Percentiles rank a stretch among this genome's conserved stretches.
phyloP scores from a whole-genome alignment of 1,140 invertebrate genomes.

The Drosophila neocordata region DNA sequence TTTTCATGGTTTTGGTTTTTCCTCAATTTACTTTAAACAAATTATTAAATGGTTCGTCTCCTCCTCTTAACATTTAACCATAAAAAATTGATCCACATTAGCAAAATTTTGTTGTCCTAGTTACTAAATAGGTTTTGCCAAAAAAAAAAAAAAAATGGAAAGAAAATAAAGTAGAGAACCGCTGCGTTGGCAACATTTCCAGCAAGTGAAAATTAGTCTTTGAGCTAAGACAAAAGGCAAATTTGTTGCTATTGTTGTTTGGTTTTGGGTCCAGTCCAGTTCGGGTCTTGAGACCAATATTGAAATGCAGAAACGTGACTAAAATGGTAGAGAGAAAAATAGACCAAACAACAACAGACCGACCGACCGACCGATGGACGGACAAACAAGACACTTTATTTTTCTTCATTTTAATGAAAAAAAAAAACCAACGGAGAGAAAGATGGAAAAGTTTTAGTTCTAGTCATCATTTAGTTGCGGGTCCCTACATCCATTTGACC shows the following conservation, averaged over 20 bases:
- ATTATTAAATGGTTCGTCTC: no score
- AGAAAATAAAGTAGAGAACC: no score
- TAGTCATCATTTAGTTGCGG: conserved; percentile 25
- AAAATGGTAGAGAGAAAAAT: conserved; percentile 37
- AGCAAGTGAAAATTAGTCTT: conserved; percentile 18
- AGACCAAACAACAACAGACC: neutral
- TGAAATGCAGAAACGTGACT: conserved; percentile 57
- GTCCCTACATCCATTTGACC: no score
- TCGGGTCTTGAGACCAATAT: conserved; percentile 33
- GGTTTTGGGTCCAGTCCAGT: conserved; percentile 25
- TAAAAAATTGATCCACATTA: no score
- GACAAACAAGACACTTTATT: no score
- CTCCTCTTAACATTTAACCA: no score
- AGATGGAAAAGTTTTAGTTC: conserved; percentile 21
- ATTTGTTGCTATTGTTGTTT: conserved; percentile 17
- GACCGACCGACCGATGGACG: no score
- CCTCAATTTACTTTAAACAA: no score
- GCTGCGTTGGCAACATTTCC: neutral
- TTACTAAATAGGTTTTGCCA: neutral
- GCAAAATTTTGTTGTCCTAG: neutral
- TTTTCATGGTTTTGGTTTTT: no score
- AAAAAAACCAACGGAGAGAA: conserved; percentile 1
- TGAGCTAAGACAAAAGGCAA: conserved; percentile 5
- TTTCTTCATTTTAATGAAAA: conserved; percentile 12
- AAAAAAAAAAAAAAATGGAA: neutral